Evolutionary conservation across 2,888 invertebrate genomes (phyloP), one percentile per base, ranked within the genome.

Genomic region (Lacanobia oleracea): DNA sequence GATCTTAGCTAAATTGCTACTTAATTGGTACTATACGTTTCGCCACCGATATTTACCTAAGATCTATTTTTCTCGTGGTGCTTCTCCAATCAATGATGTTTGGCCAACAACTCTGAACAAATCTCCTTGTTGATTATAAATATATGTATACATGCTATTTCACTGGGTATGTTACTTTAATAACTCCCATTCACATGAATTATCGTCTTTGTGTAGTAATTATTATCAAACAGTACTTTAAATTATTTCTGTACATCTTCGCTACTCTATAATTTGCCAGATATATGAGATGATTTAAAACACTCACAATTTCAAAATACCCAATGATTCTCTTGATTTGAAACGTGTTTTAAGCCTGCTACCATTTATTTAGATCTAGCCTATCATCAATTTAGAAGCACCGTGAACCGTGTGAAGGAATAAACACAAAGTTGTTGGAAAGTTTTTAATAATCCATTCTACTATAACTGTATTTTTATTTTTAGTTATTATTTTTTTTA

Each of bases 221-320:
- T n/a, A 16, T n/a, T 45, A 6, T 27, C 18, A 18, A 56, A 18
- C 16, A n/a, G 43, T 45, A 23, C 2, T 57, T 40, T 66, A 43
- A 43, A 50, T 59, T 33, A 45, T 23, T 12, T 50, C 10, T 21
- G 14, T 37, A 33, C 33, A n/a, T 37, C 33, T 51, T 23, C 9
- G 8, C n/a, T 23, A 16, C 43, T 48, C 40, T 64, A 57, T 59
- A 74, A 65, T 65, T 73, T 74, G 21, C 18, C 27, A 21, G 43
- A 51, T 64, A 16, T 23, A 51, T 18, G 0, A 63, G n/a, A 16
- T 57, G 18, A 56, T 33, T 57, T 23, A 43, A 48, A 72, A 50
- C 43, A 57, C 40, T 62, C 2, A 56, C 27, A n/a, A 12, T 21
- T 62, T 37, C 1, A 6, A 40, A 40, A 54, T 48, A 40, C 9